Evolutionary conservation across 2,888 invertebrate species (phyloP).

Genomic region (Brenthis daphne): DNA sequence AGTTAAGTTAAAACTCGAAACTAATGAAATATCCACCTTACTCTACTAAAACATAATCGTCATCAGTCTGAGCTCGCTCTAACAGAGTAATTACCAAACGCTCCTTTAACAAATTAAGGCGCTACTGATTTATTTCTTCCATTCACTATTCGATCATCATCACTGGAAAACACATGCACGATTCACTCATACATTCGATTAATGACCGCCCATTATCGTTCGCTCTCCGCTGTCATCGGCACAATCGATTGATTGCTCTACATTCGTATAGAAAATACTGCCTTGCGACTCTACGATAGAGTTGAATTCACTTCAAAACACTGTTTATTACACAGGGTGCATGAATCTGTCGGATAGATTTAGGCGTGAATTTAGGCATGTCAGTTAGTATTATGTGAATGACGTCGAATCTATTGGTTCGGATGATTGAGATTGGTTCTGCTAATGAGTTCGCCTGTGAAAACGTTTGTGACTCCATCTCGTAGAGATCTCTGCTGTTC

Average conservation of each 20-base stretch:
- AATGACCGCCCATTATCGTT: constrained; percentile 69
- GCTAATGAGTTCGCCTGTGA: constrained; percentile 33
- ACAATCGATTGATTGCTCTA: constrained; percentile 59
- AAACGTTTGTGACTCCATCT: constrained; percentile 25
- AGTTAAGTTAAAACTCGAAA: too few species aligned
- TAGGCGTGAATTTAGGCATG: constrained; percentile 52
- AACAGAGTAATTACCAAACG: constrained; percentile 28
- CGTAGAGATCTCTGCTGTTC: neutral
- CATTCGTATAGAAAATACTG: constrained; percentile 33
- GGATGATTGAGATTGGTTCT: constrained; percentile 35
- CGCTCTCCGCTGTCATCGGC: constrained; percentile 65
- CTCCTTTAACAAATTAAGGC: constrained; percentile 30
- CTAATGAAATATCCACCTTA: too few species aligned
- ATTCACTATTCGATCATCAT: constrained; percentile 29
- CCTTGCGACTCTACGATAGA: constrained; percentile 37
- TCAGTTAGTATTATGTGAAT: constrained; percentile 40
- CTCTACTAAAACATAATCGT: neutral
- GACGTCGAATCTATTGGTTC: constrained; percentile 34
- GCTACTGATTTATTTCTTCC: constrained; percentile 34
- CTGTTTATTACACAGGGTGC: constrained; percentile 32
- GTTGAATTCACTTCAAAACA: constrained; percentile 24
- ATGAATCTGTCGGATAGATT: constrained; percentile 65
- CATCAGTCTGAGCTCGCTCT: constrained; percentile 14
- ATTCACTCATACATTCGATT: constrained; percentile 58
- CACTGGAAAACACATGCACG: constrained; percentile 38